These are phyloP conservation scores for Barypeithes pellucidus DNA, from an alignment of 2,888 invertebrate species.

Conservation along the genomic window DNA sequence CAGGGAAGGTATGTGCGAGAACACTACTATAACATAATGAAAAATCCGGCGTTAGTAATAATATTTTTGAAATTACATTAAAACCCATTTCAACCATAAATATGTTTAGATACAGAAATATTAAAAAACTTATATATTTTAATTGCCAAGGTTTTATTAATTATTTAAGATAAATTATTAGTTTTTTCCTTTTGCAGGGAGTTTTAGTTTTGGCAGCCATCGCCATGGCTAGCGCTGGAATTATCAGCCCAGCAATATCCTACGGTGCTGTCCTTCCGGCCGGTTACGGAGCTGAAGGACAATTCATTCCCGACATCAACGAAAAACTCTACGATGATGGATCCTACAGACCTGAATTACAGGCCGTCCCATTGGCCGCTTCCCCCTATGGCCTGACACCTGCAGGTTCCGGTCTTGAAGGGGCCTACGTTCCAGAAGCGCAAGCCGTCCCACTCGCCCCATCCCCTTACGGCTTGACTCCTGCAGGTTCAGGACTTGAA, in stretches of 20 bases:
- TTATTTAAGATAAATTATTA: background rate
- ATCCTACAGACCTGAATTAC: conserved; percentile 61
- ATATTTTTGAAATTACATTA: too few species aligned
- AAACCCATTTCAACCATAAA: too few species aligned
- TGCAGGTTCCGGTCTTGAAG: conserved; percentile 62
- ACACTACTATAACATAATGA: too few species aligned
- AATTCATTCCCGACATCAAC: conserved; percentile 61
- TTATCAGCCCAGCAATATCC: conserved; percentile 54
- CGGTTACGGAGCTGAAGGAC: conserved; percentile 60
- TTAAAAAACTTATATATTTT: too few species aligned
- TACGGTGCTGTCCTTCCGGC: conserved; percentile 55
- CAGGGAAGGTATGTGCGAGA: too few species aligned
- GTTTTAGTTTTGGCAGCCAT: conserved; percentile 55
- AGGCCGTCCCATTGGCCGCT: conserved; percentile 57
- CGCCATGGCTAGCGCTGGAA: conserved; percentile 58
- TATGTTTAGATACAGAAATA: too few species aligned
- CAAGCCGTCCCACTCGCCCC: conserved; percentile 58
- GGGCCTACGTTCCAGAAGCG: conserved; percentile 60
- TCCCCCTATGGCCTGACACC: conserved; percentile 59
- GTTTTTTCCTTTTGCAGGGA: conserved; percentile 39
- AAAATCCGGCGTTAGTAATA: too few species aligned
- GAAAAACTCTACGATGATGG: conserved; percentile 63
- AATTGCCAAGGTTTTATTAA: too few species aligned
- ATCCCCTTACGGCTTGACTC: conserved; percentile 58
- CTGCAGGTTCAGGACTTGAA: conserved; percentile 61